Percentiles rank a stretch among this genome's conserved stretches.
Conservation (phyloP, 2,797 vertebrate species). For the Vespertilio murinus region DNA sequence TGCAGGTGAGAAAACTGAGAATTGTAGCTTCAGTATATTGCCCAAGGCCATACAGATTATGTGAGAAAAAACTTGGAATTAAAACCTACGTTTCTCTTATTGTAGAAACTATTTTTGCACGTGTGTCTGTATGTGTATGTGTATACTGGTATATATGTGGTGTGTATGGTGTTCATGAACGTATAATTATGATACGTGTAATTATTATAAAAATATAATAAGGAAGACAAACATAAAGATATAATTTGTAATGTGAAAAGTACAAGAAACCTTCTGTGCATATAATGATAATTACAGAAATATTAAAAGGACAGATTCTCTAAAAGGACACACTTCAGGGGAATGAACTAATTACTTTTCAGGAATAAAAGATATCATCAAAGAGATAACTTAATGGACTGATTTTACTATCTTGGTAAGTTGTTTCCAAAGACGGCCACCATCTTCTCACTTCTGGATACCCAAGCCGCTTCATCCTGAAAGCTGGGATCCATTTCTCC, state of each 20-base stretch:
- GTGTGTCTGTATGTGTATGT: background rate
- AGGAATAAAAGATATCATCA: background rate
- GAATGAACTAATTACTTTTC: background rate
- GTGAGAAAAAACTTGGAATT: background rate
- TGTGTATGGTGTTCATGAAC: background rate
- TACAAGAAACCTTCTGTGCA: background rate
- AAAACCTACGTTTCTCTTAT: background rate
- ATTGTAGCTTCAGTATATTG: background rate
- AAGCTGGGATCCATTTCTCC: background rate
- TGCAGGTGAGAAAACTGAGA: constrained; percentile 1
- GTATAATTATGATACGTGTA: too few relatives aligned
- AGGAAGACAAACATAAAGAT: background rate
- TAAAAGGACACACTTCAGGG: background rate
- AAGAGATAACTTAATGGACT: background rate
- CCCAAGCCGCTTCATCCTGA: background rate
- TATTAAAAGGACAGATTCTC: background rate
- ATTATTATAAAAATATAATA: background rate
- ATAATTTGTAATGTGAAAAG: background rate
- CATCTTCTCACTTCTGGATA: background rate
- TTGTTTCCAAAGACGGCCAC: background rate
- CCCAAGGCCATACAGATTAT: background rate
- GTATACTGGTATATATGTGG: background rate
- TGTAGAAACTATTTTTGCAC: background rate
- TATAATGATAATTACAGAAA: background rate
- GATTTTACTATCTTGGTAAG: background rate